Evolutionary conservation across 2,113 vertebrate species (phyloP).

Genomic region (Ariopsis seemanni): DNA sequence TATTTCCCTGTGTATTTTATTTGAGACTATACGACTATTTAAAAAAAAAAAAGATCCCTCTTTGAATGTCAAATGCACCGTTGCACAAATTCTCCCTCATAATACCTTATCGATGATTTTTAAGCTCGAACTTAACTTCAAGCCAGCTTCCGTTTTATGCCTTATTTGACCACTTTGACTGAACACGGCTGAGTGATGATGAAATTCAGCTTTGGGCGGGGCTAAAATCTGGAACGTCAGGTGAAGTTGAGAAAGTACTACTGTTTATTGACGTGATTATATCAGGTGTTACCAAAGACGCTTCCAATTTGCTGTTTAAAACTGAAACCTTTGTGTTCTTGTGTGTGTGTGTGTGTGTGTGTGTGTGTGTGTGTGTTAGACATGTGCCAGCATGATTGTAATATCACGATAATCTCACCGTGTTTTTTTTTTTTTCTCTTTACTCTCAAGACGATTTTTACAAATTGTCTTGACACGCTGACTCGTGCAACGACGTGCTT

Average conservation of each 20-base stretch:
- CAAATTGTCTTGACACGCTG: background rate
- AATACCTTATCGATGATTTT: background rate
- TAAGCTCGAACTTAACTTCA: slow-evolving; percentile 30
- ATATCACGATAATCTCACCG: background rate
- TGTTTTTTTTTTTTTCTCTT: background rate
- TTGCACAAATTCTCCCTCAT: slow-evolving; percentile 49
- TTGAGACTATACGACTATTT: slow-evolving; percentile 14
- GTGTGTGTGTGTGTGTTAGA: slow-evolving; percentile 52
- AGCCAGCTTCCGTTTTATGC: slow-evolving; percentile 3
- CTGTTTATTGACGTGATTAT: slow-evolving; percentile 74
- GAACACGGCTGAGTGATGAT: background rate
- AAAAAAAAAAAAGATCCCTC: background rate
- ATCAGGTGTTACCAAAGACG: slow-evolving; percentile 96
- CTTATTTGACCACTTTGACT: slow-evolving; percentile 27
- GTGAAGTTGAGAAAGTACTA: slow-evolving; percentile 76
- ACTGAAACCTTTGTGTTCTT: slow-evolving; percentile 68
- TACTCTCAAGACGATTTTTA: background rate
- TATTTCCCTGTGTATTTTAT: background rate
- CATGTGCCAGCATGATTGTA: background rate
- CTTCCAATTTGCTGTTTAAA: slow-evolving; percentile 77
- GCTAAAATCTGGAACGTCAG: slow-evolving; percentile 75
- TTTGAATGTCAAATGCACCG: slow-evolving; percentile 51
- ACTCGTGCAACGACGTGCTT: too few species aligned
- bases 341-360: slow-evolving; percentile 59
- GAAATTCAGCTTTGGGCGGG: slow-evolving; percentile 37